phyloP scores from a whole-genome alignment of 2,797 vertebrate genomes.

The Tiaroga cobitis region DNA sequence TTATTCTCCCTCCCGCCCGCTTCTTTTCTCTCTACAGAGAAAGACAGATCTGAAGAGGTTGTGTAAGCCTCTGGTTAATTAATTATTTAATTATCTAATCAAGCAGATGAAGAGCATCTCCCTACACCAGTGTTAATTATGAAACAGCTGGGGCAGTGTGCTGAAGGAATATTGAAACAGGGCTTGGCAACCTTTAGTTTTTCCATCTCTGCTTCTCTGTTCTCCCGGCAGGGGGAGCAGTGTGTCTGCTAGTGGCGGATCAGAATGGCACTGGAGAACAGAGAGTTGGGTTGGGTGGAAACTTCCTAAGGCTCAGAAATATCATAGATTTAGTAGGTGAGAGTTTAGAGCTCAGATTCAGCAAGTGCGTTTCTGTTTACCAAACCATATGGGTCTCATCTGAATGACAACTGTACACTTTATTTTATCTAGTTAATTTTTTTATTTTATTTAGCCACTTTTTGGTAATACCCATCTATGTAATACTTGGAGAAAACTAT shows the following conservation, averaged over 20 bases:
- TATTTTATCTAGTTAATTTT: background rate
- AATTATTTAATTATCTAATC: conserved; percentile 88
- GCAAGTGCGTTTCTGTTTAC: background rate
- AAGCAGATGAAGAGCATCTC: conserved; percentile 81
- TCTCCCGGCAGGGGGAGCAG: conserved; percentile 73
- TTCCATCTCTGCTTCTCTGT: conserved; percentile 40
- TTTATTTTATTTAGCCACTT: background rate
- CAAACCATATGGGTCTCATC: no score
- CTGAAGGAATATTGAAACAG: conserved; percentile 61
- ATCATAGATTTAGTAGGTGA: conserved; percentile 17
- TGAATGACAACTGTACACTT: background rate
- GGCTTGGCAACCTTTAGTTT: conserved; percentile 50
- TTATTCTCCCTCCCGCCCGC: conserved; percentile 57
- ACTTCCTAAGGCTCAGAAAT: conserved; percentile 28
- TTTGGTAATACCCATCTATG: background rate
- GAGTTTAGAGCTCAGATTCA: conserved; percentile 16
- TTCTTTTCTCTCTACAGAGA: conserved; percentile 66
- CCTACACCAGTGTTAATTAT: conserved; percentile 82
- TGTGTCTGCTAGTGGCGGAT: conserved; percentile 61
- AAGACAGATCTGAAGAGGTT: conserved; percentile 79
- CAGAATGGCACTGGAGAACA: conserved; percentile 48
- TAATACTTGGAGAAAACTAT: background rate
- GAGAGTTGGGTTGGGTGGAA: conserved; percentile 51
- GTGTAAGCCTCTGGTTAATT: conserved; percentile 79
- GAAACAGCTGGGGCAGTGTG: conserved; percentile 80